Conservation (phyloP, 92 coral and sea anemone species). For the Diadumene lineata region DNA sequence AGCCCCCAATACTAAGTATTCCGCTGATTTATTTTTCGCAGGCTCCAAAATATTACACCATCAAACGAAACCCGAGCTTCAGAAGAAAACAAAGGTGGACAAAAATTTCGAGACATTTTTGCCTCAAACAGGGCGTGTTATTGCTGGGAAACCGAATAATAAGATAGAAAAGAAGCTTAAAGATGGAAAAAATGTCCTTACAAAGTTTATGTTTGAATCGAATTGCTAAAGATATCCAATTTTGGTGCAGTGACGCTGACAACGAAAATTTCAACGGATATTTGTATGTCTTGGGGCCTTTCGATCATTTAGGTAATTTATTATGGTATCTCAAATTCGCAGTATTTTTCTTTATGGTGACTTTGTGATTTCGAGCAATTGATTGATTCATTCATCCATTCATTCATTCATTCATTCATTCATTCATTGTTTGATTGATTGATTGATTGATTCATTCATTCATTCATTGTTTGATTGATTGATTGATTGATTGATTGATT, state of each 20-base stretch:
- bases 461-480: too few species aligned
- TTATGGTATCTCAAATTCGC: background rate
- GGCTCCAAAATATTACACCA: constrained; percentile 30
- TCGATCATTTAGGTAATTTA: constrained; percentile 60
- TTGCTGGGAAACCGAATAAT: too few species aligned
- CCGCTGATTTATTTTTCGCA: too few species aligned
- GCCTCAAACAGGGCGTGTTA: too few species aligned
- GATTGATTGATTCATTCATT: too few species aligned
- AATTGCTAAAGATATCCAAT: constrained; percentile 62
- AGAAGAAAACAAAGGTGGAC: background rate
- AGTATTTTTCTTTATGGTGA: background rate
- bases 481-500: too few species aligned
- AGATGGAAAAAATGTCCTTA: constrained; percentile 43
- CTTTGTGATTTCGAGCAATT: too few species aligned
- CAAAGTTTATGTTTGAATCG: constrained; percentile 46
- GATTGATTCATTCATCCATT: too few species aligned
- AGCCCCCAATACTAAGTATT: too few species aligned
- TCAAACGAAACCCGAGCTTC: background rate
- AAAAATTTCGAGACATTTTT: background rate
- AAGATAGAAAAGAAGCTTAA: background rate
- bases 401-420: background rate
- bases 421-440: background rate
- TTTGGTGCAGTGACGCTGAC: constrained; percentile 38
- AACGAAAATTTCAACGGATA: constrained; percentile 24
- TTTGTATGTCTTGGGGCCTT: constrained; percentile 72